Evolutionary conservation across 1,140 invertebrate genomes (phyloP), one percentile per base, ranked within the genome.

Genomic region (Dolichoris vasculosae): DNA sequence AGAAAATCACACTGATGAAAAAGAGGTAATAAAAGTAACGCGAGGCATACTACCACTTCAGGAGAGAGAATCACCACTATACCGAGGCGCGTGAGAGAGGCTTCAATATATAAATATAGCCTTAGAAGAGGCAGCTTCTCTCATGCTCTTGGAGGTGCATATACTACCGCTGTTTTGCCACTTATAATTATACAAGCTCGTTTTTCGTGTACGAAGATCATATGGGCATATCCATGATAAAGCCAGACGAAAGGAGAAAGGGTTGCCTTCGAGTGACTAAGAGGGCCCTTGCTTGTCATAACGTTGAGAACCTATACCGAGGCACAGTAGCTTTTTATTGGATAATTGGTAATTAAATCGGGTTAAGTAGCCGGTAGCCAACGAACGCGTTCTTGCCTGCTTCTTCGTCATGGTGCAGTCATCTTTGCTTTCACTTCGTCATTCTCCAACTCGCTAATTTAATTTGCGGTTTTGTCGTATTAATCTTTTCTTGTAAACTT

Each of bases 341-440:
- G 88, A 90, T 92, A 91, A 92, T 92, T 92, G 91, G 91, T 92
- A 92, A 92, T 92, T 92, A 92, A 92, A 89, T 86, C 71, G 88
- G 88, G 64, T 91, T 92, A 90, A 92, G 90, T 87, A 92, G 90
- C 48, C 63, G 32, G 91, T 88, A 92, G 90, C 87, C 88, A 88
- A 88, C 89, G 88, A 90, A 90, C 89, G 90, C 90, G 91, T 91
- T 91, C 89, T 91, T 91, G 89, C 84, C 85, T 84, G 87, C 87
- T 84, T 83, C 84, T 15, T 83, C 86, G 81, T 83, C 84, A 2
- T 59, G 20, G 13, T 20, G 20, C 38, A 0, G 38, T 43, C 69
- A 23, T 23, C 38, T 38, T 43, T 26, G 6, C 4, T 15, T 30
- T 26, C 1, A 67, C 51, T 64, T 80, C 87, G 87, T 90, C 89